Evolutionary conservation across 2,888 invertebrate species (phyloP), one percentile per base, ranked within the genome.

Genomic region (Antitype chi): DNA sequence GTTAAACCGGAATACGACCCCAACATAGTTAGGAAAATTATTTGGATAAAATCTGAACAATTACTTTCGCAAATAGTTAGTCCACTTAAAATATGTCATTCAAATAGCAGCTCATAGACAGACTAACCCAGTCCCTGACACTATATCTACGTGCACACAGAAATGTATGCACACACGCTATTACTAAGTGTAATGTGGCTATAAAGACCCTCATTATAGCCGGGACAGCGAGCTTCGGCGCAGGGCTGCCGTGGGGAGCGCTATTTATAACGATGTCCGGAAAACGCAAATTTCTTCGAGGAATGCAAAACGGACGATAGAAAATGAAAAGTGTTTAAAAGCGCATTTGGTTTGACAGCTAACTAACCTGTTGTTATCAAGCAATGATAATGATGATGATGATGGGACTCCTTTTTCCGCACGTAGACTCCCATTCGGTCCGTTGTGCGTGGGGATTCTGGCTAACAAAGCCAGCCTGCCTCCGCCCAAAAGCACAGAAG

Each of bases 121-220:
- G 43, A 47, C 59, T 13, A 53, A 28, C 59, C 49, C 32, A 20
- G 15, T 28, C 6, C 13, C 59, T 59, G 53, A 62, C 59, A 57
- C n/a, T 32, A n/a, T 25, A 63, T 15, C 49, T 63, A 64, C 52
- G 28, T 64, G 64, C 57, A 32, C 55, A 20, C 49, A 25, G 62
- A 74, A 81, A 87, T 84, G 73, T 79, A 77, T 76, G 79, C 79
- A 66, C 76, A 82, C 72, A 74, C 82, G 52, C 76, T 62, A 69
- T 75, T 76, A 76, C 64, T 74, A 73, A 82, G 76, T 85, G 70
- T 82, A 75, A 79, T 82, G 68, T 73, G 76, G 38, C 62, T 49
- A 52, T 82, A 70, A 72, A 70, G 69, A 74, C 75, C 70, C 75
- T 87, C 83, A 85, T 86, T 86, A 85, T 66, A 73, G 70, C 68